Conservation (phyloP, 2,888 invertebrate species). For the Hypomecis atomaria region DNA sequence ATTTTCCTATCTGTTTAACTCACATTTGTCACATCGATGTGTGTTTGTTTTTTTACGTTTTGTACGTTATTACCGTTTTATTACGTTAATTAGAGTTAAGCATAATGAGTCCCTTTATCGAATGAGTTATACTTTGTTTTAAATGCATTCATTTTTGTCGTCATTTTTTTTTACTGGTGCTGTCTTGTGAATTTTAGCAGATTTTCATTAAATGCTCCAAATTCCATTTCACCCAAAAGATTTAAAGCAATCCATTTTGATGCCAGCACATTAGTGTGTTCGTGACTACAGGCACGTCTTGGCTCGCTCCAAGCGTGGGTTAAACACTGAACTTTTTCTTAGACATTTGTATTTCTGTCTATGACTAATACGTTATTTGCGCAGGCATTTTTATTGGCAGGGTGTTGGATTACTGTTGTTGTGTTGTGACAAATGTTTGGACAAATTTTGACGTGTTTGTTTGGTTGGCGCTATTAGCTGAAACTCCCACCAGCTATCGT, state of each 20-base stretch:
- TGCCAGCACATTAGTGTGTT: constrained; percentile 21
- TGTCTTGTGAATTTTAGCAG: background rate
- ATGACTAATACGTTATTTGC: constrained; percentile 76
- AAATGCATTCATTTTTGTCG: too few species aligned
- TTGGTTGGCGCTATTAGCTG: constrained; percentile 13
- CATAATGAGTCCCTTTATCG: too few species aligned
- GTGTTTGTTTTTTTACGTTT: too few species aligned
- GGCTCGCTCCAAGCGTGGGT: constrained; percentile 68
- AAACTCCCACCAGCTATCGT: background rate
- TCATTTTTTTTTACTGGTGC: too few species aligned
- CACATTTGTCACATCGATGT: too few species aligned
- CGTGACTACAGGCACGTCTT: constrained; percentile 46
- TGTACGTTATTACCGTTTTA: too few species aligned
- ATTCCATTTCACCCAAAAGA: constrained; percentile 10
- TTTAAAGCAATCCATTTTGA: constrained; percentile 23
- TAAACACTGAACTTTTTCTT: constrained; percentile 60
- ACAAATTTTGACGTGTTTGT: constrained; percentile 29
- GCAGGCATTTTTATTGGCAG: constrained; percentile 68
- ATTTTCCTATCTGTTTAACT: too few species aligned
- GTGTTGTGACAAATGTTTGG: constrained; percentile 60
- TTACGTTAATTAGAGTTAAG: too few species aligned
- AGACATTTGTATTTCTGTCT: constrained; percentile 66
- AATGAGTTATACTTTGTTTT: too few species aligned
- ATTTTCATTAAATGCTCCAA: background rate
- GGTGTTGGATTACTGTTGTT: constrained; percentile 65